phyloP scores from a whole-genome alignment of 2,888 invertebrate genomes.

The Watsonalla binaria region DNA sequence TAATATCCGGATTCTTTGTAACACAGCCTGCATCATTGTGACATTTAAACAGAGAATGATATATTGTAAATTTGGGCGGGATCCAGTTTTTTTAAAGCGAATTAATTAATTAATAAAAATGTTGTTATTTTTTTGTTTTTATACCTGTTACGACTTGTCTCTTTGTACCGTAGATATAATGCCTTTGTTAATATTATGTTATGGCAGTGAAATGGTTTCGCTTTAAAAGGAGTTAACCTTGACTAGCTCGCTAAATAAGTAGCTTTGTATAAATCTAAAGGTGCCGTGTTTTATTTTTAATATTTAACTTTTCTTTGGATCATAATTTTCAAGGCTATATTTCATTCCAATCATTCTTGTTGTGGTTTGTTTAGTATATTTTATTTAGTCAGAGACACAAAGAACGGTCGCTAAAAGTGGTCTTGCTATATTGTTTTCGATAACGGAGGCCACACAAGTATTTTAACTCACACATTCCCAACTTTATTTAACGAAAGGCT shows the following conservation, averaged over 20 bases:
- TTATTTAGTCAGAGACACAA: no score
- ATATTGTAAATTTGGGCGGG: slow-evolving; percentile 22
- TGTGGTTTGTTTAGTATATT: no score
- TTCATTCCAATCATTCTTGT: no score
- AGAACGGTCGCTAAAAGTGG: no score
- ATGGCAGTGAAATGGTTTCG: background rate
- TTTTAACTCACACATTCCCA: no score
- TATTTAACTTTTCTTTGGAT: no score
- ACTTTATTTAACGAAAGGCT: no score
- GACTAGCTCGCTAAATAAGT: background rate
- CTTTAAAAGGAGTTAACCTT: background rate
- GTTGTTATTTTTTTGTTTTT: background rate
- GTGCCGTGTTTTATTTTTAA: no score
- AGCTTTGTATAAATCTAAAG: no score
- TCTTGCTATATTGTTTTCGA: no score
- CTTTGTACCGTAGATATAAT: background rate
- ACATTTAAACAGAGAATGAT: slow-evolving; percentile 23
- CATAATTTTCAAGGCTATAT: no score
- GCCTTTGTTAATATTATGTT: background rate
- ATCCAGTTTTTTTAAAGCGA: slow-evolving; percentile 14
- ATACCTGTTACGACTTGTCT: background rate
- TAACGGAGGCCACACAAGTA: no score
- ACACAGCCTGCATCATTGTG: slow-evolving; percentile 18
- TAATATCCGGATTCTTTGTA: slow-evolving; percentile 34
- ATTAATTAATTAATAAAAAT: slow-evolving; percentile 8